These are phyloP conservation scores for Rhodophaea formosa DNA, from an alignment of 2,888 invertebrate species.

Conservation along the genomic window DNA sequence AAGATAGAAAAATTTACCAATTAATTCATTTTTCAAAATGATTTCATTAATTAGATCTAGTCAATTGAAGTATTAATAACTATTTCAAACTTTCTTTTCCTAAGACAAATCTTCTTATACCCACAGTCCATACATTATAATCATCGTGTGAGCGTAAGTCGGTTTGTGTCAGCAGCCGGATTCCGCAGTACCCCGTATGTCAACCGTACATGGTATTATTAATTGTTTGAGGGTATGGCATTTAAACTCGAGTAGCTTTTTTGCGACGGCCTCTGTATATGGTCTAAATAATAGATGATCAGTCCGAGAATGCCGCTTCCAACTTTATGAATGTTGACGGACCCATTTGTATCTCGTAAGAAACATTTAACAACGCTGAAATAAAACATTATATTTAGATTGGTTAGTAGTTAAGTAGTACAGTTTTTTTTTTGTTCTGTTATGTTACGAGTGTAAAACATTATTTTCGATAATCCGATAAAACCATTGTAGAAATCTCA, in stretches of 20 bases:
- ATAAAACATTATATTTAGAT: constrained; percentile 1
- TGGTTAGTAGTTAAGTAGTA: too few species aligned
- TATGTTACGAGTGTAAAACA: too few species aligned
- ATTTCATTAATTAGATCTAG: too few species aligned
- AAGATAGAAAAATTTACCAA: too few species aligned
- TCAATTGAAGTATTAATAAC: background rate
- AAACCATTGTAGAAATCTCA: too few species aligned
- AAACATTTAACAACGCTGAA: background rate
- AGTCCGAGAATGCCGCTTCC: constrained; percentile 2
- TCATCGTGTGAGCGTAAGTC: constrained; percentile 16
- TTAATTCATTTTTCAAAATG: too few species aligned
- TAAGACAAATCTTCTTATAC: background rate
- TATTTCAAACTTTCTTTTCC: background rate
- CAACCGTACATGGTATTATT: constrained; percentile 32
- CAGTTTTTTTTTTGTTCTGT: too few species aligned
- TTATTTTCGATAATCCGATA: too few species aligned
- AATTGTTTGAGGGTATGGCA: constrained; percentile 29
- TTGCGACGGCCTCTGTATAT: constrained; percentile 5
- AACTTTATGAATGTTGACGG: constrained; percentile 7
- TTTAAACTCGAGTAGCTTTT: constrained; percentile 21
- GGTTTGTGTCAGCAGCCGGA: constrained; percentile 32
- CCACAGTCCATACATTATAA: background rate
- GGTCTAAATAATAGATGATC: constrained; percentile 17
- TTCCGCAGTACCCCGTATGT: constrained; percentile 21
- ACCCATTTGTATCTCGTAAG: background rate